Conservation (phyloP, 2,113 vertebrate species). For the Aegotheles bennettii region DNA sequence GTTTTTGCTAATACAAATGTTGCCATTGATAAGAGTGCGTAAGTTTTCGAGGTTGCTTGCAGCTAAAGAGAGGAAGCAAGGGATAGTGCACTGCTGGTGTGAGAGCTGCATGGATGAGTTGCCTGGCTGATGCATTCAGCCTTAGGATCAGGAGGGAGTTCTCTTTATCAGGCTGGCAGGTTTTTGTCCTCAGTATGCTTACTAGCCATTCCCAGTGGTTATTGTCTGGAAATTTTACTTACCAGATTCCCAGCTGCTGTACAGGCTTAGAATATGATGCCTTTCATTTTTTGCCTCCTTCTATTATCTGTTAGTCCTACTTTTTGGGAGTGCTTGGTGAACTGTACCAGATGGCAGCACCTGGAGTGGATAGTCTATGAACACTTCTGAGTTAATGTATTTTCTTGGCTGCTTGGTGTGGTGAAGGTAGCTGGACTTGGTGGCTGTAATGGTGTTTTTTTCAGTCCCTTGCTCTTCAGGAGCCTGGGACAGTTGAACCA, state of each 20-base stretch:
- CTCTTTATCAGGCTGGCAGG: not conserved
- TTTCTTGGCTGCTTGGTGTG: not conserved
- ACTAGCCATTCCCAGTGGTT: not conserved
- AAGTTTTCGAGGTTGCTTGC: not conserved
- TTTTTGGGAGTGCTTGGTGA: not conserved
- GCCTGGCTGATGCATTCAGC: not conserved
- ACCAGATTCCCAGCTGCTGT: not conserved
- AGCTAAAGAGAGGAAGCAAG: not conserved
- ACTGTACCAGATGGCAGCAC: not conserved
- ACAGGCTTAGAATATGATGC: not conserved
- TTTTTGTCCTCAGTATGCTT: not conserved
- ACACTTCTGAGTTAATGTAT: not conserved
- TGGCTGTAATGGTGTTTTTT: not conserved
- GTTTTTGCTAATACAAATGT: not conserved
- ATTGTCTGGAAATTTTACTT: not conserved
- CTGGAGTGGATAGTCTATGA: not conserved
- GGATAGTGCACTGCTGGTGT: not conserved
- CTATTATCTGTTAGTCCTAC: not conserved
- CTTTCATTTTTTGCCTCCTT: not conserved
- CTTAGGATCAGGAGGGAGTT: not conserved
- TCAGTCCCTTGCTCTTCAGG: not conserved
- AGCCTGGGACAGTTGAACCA: not conserved
- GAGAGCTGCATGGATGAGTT: not conserved
- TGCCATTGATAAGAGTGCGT: not conserved
- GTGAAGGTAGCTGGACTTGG: not conserved